phyloP scores from a whole-genome alignment of 2,113 vertebrate genomes.

The Carettochelys insculpta region DNA sequence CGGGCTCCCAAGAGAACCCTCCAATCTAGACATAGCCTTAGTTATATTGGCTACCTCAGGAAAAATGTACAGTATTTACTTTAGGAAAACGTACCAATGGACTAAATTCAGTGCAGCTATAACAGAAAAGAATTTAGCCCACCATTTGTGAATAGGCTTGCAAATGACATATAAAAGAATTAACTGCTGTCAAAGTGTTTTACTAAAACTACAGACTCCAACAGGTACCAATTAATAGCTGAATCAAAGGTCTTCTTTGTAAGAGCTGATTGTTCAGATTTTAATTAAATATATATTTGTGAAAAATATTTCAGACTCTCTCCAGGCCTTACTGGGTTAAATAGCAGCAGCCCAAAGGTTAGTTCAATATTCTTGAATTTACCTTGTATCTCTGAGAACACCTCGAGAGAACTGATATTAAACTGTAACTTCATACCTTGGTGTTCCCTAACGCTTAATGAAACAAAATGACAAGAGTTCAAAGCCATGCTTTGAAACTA shows the following conservation, averaged over 20 bases:
- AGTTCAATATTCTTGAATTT: not conserved
- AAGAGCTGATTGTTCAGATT: not conserved
- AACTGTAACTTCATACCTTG: conserved; percentile 23
- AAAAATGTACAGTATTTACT: not conserved
- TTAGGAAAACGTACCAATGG: not conserved
- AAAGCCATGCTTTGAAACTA: not conserved
- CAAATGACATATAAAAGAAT: not conserved
- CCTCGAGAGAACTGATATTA: not conserved
- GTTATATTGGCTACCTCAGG: not conserved
- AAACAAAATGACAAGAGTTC: conserved; percentile 5
- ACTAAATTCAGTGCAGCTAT: not conserved
- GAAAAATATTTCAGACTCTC: conserved; percentile 3
- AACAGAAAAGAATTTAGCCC: not conserved
- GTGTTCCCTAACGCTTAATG: not conserved
- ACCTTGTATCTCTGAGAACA: not conserved
- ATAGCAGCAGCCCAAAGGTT: not conserved
- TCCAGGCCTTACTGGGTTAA: not conserved
- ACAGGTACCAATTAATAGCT: fast-evolving
- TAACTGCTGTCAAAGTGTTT: not conserved
- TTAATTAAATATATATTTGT: not conserved
- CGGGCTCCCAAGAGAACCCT: too few species aligned
- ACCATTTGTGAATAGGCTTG: not conserved
- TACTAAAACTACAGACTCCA: not conserved
- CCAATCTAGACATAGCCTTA: too few species aligned
- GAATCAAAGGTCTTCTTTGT: not conserved